Evolutionary conservation across 2,888 invertebrate genomes (phyloP).

Genomic region (Clusia tigrina): DNA sequence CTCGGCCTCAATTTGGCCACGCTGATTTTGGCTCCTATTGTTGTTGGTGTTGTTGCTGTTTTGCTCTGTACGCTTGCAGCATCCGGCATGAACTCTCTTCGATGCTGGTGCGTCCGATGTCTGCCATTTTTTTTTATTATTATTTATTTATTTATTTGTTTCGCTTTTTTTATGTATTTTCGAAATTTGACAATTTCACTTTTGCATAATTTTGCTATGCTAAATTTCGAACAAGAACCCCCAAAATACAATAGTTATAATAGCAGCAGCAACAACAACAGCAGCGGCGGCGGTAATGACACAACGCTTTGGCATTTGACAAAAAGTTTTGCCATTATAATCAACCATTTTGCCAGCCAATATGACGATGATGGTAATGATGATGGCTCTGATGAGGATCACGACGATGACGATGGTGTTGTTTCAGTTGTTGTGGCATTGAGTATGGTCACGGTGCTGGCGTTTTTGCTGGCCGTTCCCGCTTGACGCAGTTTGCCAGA

Average conservation of each 20-base stretch:
- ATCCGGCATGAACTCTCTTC: no score
- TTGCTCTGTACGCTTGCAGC: no score
- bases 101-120: no score
- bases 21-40: no score
- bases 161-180: background rate
- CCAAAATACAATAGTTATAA: no score
- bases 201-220: background rate
- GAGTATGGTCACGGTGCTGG: no score
- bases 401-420: background rate
- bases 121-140: background rate
- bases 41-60: no score
- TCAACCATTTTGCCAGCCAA: slow-evolving; percentile 50
- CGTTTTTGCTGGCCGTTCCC: no score
- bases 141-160: background rate
- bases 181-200: background rate
- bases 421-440: background rate
- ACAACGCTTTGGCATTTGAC: background rate
- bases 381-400: no score
- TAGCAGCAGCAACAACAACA: background rate
- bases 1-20: no score
- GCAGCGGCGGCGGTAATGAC: background rate
- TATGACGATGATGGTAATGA: slow-evolving; percentile 40
- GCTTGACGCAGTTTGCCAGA: no score
- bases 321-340: slow-evolving; percentile 49
- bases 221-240: slow-evolving; percentile 1